A percentile compares a stretch with the other conserved stretches of the same genome.
phyloP scores from a whole-genome alignment of 2,888 invertebrate species.

The Leptinotarsa haldemani region DNA sequence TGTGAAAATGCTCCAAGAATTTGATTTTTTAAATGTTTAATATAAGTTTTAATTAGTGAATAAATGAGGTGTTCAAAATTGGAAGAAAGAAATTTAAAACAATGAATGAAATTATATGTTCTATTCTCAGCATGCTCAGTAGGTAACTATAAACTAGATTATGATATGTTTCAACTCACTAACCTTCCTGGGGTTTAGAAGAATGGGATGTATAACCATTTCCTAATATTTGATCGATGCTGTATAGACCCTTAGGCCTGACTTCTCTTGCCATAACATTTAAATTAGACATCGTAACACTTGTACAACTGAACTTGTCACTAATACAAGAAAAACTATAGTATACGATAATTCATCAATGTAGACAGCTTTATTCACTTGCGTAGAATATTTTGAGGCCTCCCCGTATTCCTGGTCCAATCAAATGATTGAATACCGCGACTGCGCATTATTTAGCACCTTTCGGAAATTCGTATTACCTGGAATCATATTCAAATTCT shows the following conservation, averaged over 20 bases:
- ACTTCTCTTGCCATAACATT: conserved; percentile 54
- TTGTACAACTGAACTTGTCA: conserved; percentile 15
- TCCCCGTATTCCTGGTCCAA: conserved; percentile 54
- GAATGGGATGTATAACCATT: conserved; percentile 53
- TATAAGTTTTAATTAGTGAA: too few species aligned
- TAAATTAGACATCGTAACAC: conserved; percentile 51
- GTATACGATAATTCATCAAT: conserved; percentile 33
- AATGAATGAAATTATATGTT: too few species aligned
- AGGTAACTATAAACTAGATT: too few species aligned
- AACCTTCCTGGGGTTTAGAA: conserved; percentile 57
- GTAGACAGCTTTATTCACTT: conserved; percentile 51
- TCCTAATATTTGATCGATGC: conserved; percentile 66
- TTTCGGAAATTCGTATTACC: conserved; percentile 26
- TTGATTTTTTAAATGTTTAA: too few species aligned
- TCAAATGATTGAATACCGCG: conserved; percentile 49
- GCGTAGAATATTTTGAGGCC: conserved; percentile 54
- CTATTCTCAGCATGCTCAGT: too few species aligned
- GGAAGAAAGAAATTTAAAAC: too few species aligned
- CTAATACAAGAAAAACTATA: not conserved
- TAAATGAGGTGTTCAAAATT: too few species aligned
- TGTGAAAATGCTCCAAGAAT: too few species aligned
- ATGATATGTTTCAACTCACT: conserved; percentile 25
- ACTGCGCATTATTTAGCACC: conserved; percentile 54
- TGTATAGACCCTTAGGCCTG: conserved; percentile 63
- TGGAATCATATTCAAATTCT: conserved; percentile 53